Percentiles rank a stretch among this genome's conserved stretches.
Conservation (phyloP, 2,113 vertebrate species). For the Puma concolor region DNA sequence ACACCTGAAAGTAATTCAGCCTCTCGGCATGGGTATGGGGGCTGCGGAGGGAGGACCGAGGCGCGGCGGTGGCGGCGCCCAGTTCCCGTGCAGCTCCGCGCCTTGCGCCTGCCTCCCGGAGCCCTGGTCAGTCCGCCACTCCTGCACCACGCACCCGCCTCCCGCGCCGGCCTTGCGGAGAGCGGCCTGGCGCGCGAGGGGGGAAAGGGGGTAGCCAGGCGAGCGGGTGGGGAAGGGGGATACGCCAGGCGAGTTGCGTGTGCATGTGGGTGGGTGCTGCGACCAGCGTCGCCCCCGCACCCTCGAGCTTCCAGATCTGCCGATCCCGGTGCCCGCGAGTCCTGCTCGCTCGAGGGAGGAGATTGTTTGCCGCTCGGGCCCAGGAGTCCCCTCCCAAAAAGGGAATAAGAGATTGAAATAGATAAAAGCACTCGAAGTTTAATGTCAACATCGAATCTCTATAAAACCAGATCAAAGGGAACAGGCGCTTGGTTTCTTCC, state of each 20-base stretch:
- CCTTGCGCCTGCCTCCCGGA: not conserved
- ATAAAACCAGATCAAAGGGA: constrained; percentile 75
- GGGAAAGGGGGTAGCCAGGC: not conserved
- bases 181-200: not conserved
- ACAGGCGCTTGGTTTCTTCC: constrained; percentile 35
- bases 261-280: not conserved
- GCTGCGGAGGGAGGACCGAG: not conserved
- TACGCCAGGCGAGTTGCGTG: not conserved
- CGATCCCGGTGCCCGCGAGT: not conserved
- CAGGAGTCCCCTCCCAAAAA: not conserved
- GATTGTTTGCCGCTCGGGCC: not conserved
- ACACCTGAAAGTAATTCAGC: constrained; percentile 84
- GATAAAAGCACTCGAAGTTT: constrained; percentile 58
- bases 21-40: constrained; percentile 38
- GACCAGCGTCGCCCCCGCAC: not conserved
- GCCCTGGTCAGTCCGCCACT: not conserved
- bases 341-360: not conserved
- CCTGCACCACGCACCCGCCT: not conserved
- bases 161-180: not conserved
- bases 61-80: not conserved
- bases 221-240: not conserved
- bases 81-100: not conserved
- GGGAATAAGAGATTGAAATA: not conserved
- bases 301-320: rapidly evolving
- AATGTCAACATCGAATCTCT: constrained; percentile 66